Evolutionary conservation across 1,140 invertebrate species (phyloP).

Genomic region (Cotesia chilonis): DNA sequence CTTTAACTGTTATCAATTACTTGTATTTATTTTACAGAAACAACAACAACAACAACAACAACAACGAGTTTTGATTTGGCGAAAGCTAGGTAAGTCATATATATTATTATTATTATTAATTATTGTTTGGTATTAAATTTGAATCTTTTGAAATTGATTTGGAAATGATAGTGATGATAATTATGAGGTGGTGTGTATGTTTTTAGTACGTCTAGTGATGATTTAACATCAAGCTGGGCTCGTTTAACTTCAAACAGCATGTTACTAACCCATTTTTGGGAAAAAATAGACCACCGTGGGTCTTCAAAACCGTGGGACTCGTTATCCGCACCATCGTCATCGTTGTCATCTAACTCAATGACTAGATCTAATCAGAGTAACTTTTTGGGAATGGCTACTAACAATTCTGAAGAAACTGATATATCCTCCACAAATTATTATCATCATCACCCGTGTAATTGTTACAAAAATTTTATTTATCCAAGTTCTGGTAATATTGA

Average conservation of each 20-base stretch:
- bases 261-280: slow-evolving; percentile 51
- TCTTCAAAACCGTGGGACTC: slow-evolving; percentile 29
- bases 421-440: background rate
- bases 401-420: slow-evolving; percentile 26
- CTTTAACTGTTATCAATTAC: background rate
- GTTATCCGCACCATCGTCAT: slow-evolving; percentile 15
- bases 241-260: slow-evolving; percentile 59
- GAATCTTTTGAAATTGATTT: too few relatives aligned
- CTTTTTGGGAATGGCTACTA: too few relatives aligned
- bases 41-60: slow-evolving; percentile 41
- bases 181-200: slow-evolving; percentile 38
- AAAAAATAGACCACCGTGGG: slow-evolving; percentile 36
- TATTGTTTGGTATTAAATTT: too few relatives aligned
- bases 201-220: slow-evolving; percentile 55
- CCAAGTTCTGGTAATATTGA: slow-evolving; percentile 17
- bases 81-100: slow-evolving; percentile 54
- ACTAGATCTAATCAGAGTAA: too few relatives aligned
- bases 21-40: slow-evolving; percentile 45
- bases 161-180: too few relatives aligned
- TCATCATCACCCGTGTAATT: slow-evolving; percentile 44
- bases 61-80: slow-evolving; percentile 36
- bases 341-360: slow-evolving; percentile 46
- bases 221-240: slow-evolving; percentile 54
- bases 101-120: background rate
- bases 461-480: slow-evolving; percentile 24